These are phyloP conservation scores for Pachyuromys duprasi DNA, from an alignment of 2,797 vertebrate species.

Conservation along the genomic window DNA sequence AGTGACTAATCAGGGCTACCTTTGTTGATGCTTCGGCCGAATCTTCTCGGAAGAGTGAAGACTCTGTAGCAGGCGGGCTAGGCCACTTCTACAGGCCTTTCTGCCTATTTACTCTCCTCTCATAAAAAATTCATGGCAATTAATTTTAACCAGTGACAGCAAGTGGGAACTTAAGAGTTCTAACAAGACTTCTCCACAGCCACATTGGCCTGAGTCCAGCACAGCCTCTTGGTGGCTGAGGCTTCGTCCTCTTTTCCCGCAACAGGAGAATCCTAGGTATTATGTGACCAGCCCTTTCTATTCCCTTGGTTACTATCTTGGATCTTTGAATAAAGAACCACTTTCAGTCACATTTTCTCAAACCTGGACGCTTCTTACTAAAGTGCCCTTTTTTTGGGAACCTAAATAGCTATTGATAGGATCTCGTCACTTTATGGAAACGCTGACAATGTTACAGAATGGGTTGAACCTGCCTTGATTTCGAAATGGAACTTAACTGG, in stretches of 20 bases:
- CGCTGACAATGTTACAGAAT: background rate
- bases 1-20: background rate
- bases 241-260: background rate
- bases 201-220: background rate
- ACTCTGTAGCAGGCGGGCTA: background rate
- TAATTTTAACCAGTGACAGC: slow-evolving; percentile 82
- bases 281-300: slow-evolving; percentile 15
- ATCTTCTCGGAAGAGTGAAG: background rate
- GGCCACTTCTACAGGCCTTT: slow-evolving; percentile 62
- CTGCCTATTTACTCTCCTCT: slow-evolving; percentile 73
- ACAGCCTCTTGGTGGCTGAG: background rate
- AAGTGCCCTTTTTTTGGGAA: slow-evolving; percentile 29
- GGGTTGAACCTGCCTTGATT: slow-evolving; percentile 22
- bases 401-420: background rate
- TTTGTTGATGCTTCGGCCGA: background rate
- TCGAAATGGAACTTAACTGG: slow-evolving; percentile 50
- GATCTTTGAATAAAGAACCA: slow-evolving; percentile 67
- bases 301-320: slow-evolving; percentile 64
- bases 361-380: slow-evolving; percentile 25
- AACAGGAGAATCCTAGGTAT: background rate
- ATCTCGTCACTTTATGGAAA: slow-evolving; percentile 52
- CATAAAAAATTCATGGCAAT: slow-evolving; percentile 84
- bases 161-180: slow-evolving; percentile 77
- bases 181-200: slow-evolving; percentile 67
- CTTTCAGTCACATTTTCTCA: slow-evolving; percentile 53